Evolutionary conservation across 2,888 invertebrate species (phyloP).

Genomic region (Antheraea yamamai): DNA sequence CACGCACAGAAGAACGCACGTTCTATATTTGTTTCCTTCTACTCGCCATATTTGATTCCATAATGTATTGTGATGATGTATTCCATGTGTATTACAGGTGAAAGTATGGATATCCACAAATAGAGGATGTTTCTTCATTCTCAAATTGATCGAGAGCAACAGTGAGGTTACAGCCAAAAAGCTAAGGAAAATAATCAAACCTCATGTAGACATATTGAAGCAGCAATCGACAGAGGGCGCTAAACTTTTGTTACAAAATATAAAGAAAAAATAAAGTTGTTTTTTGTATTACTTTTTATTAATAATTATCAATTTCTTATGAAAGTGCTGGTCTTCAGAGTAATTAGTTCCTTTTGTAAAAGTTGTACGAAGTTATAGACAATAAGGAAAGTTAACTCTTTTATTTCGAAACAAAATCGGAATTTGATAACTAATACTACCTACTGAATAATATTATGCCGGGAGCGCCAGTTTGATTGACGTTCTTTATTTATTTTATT

Average conservation of each 20-base stretch:
- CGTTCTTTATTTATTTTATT: no score
- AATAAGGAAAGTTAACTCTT: background rate
- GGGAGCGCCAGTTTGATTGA: no score
- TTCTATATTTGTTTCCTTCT: no score
- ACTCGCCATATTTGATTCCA: background rate
- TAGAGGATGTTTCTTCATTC: slow-evolving; percentile 88
- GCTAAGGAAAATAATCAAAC: slow-evolving; percentile 76
- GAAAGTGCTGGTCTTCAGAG: no score
- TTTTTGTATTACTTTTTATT: slow-evolving; percentile 27
- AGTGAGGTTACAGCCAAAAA: slow-evolving; percentile 60
- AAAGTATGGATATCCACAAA: slow-evolving; percentile 86
- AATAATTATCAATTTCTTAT: slow-evolving; percentile 7
- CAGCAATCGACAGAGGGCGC: slow-evolving; percentile 83
- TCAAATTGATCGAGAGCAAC: slow-evolving; percentile 85
- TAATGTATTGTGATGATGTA: no score
- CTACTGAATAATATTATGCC: no score
- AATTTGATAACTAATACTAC: no score
- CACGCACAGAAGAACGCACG: no score
- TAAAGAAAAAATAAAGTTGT: slow-evolving; percentile 60
- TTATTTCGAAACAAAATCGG: no score
- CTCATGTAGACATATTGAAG: slow-evolving; percentile 70
- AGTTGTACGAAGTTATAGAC: background rate
- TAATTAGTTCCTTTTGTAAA: no score
- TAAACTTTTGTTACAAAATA: slow-evolving; percentile 83
- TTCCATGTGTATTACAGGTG: no score